Percentiles rank a stretch among this genome's conserved stretches.
Conservation (phyloP, 2,113 vertebrate genomes). For the Ahaetulla prasina region DNA sequence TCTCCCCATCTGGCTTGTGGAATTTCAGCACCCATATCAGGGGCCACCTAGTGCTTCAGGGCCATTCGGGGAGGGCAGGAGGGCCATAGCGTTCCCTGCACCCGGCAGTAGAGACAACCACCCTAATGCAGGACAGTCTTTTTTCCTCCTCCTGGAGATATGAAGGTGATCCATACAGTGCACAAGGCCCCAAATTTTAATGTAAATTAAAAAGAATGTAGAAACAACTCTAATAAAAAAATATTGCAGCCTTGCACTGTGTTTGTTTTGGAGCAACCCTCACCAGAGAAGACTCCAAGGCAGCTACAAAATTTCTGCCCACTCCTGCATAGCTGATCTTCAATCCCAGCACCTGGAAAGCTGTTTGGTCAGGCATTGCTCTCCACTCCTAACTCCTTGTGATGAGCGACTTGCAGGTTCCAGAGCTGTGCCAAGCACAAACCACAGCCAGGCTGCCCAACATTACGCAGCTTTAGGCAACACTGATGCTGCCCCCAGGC, state of each 20-base stretch:
- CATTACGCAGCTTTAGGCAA: background rate
- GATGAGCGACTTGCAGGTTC: background rate
- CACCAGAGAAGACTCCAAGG: background rate
- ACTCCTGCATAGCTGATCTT: background rate
- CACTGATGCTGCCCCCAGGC: background rate
- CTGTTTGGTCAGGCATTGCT: too few relatives aligned
- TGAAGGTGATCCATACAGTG: background rate
- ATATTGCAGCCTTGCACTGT: slow-evolving; percentile 20
- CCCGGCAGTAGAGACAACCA: background rate
- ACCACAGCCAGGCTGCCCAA: background rate
- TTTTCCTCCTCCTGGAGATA: background rate
- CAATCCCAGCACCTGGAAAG: background rate
- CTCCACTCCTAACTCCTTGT: background rate
- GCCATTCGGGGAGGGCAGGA: background rate
- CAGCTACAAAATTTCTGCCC: background rate
- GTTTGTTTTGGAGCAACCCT: slow-evolving; percentile 19
- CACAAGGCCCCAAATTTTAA: slow-evolving; percentile 28
- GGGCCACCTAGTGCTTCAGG: background rate
- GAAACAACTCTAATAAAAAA: slow-evolving; percentile 41
- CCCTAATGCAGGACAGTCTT: background rate
- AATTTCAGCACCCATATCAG: background rate
- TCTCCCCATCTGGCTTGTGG: background rate
- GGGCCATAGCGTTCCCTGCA: background rate
- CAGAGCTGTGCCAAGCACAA: background rate
- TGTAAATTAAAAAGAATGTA: slow-evolving; percentile 38